Base-by-base conservation (phyloP, 2,888 invertebrate genomes). In the Orthonevra nobilis region DNA sequence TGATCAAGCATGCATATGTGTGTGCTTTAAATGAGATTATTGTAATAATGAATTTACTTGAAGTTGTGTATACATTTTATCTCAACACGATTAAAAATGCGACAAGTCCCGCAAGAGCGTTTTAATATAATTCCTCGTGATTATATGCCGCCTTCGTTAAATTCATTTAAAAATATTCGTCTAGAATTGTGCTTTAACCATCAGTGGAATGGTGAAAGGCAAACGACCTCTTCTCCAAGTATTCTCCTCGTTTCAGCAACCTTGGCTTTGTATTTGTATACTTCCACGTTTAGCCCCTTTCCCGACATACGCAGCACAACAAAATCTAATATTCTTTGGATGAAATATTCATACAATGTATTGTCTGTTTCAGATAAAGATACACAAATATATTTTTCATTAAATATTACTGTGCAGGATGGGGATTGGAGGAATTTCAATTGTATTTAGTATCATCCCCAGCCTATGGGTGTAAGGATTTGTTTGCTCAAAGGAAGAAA, bases 221-320 rank as follows among this genome's bases (percentile, higher is more conserved):
- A 38, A 66, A 74, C 73, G 73, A 66, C 73, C 73, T 74, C 54
- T 48, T 20, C 15, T 28, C 48, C 3, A 30, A 28, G 61, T 19
- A 19, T 20, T 4, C 36, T 12, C 19, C 4, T n/a, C 42, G 14
- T 12, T 34, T 34, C 34, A 2, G n/a, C n/a, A n/a, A 30, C 15
- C 15, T 30, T 26, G 15, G 12, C 28, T 28, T 19, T 30, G 9
- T 9, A 17, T n/a, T n/a, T n/a, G n/a, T n/a, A n/a, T n/a, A n/a
- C n/a, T n/a, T n/a, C n/a, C 12, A 9, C 20, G 14, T 7, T 15
- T 14, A 44, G n/a, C 12, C 15, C 15, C 9, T 40, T 19, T 7
- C 9, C 7, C 14, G 14, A 14, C 14, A 5, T 26, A 23, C 15
- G 3, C 12, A 12, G 5, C 19, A 1, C 34, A 9, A 5, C 23